A percentile compares a stretch with the other conserved stretches of the same genome.
These are phyloP conservation scores for Pangasianodon hypophthalmus DNA, from an alignment of 2,113 vertebrate species.

Conservation along the genomic window DNA sequence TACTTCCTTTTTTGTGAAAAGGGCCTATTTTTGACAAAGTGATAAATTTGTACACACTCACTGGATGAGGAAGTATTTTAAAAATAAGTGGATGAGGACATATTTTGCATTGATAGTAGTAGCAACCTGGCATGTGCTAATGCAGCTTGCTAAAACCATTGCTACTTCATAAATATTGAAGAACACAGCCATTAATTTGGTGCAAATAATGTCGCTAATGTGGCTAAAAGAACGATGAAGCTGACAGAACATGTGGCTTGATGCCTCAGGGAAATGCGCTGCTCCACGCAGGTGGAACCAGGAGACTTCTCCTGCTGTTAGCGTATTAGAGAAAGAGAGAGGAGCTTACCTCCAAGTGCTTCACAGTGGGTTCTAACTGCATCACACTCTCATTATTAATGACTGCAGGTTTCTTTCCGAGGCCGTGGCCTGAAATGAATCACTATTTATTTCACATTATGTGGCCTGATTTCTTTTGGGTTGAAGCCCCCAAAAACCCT, in stretches of 20 bases:
- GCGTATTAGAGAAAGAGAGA: conserved; percentile 45
- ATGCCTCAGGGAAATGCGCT: conserved; percentile 29
- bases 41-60: not conserved
- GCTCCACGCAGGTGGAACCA: conserved; percentile 24
- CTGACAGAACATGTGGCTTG: conserved; percentile 1
- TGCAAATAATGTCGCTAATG: conserved; percentile 35
- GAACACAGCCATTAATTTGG: conserved; percentile 34
- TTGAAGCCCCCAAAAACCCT: not conserved
- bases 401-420: conserved; percentile 39
- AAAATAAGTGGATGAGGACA: not conserved
- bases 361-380: conserved; percentile 40
- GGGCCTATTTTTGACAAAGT: not conserved
- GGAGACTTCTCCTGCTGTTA: conserved; percentile 37
- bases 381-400: conserved; percentile 48
- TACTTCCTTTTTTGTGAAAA: not conserved
- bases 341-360: conserved; percentile 43
- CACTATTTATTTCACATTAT: conserved; percentile 24
- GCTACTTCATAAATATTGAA: conserved; percentile 32
- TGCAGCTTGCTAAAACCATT: conserved; percentile 25
- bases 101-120: not conserved
- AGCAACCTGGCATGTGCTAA: conserved; percentile 3
- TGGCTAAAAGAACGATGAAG: conserved; percentile 35
- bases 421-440: conserved; percentile 32
- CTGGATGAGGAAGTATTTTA: not conserved
- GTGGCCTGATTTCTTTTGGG: not conserved